Evolutionary conservation across 2,888 invertebrate genomes (phyloP), one percentile per base, ranked within the genome.

Genomic region (Xestobium rufovillosum): DNA sequence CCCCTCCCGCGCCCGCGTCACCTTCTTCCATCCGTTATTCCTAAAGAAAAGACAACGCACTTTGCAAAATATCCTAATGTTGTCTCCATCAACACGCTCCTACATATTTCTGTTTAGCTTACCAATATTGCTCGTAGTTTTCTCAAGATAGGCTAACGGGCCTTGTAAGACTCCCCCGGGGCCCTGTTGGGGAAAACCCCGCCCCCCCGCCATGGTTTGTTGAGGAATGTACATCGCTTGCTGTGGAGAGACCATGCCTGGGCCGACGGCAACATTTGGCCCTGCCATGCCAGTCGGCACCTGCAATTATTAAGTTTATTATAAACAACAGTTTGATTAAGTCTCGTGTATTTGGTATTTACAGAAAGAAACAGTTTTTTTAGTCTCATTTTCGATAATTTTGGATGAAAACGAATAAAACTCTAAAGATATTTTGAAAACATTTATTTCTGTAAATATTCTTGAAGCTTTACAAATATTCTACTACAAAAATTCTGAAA

Each of bases 71-170:
- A 19, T 19, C n/a, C n/a, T n/a, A n/a, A n/a, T n/a, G n/a, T n/a
- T n/a, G n/a, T n/a, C n/a, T n/a, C n/a, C n/a, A n/a, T n/a, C n/a
- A n/a, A n/a, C n/a, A n/a, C n/a, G n/a, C n/a, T n/a, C n/a, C n/a
- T n/a, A n/a, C n/a, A n/a, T n/a, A n/a, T n/a, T n/a, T n/a, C n/a
- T n/a, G n/a, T n/a, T n/a, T n/a, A n/a, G 11, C 34, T 43, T 63
- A 76, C 78, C 89, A 75, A 90, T 89, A 68, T 87, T 89, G 67
- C 87, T 87, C 56, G 89, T 85, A 47, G 88, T 88, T 71, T 89
- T 88, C 70, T 90, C 89, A 43, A 91, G 69, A 59, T 82, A 89
- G 1, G 89, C 89, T 44, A 90, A 70, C 1, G 89, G 90, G 4
- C 89, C 88, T 49, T 86, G 87, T 36, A 87, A 69, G 2, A 81